A percentile compares a stretch with the other conserved stretches of the same genome.
phyloP scores from a whole-genome alignment of 2,888 invertebrate species.

The Pristionchus fissidentatus region DNA sequence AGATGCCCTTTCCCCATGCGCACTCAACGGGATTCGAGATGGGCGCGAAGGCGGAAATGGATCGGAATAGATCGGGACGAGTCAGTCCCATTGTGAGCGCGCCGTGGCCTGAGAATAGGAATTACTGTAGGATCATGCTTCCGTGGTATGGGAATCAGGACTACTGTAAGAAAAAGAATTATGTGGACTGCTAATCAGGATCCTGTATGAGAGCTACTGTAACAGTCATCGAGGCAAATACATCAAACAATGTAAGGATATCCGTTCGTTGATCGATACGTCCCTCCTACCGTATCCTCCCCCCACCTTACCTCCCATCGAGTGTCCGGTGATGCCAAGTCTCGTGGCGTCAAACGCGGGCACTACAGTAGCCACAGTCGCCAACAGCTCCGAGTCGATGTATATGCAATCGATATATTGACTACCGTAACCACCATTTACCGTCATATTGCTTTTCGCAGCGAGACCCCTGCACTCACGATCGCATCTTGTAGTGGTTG shows the following conservation, averaged over 20 bases:
- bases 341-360: slow-evolving; percentile 14
- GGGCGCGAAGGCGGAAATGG: slow-evolving; percentile 93
- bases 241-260: not conserved
- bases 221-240: not conserved
- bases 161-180: too few species aligned
- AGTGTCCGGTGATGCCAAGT: slow-evolving; percentile 72
- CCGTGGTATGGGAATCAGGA: too few species aligned
- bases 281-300: not conserved
- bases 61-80: slow-evolving; percentile 87
- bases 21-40: slow-evolving; percentile 89
- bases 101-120: slow-evolving; percentile 83
- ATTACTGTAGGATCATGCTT: not conserved
- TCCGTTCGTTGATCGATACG: not conserved
- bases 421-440: not conserved
- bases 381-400: slow-evolving; percentile 28
- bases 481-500: slow-evolving; percentile 88
- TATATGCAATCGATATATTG: too few species aligned
- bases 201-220: too few species aligned
- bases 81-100: slow-evolving; percentile 80
- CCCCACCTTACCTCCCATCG: slow-evolving; percentile 87
- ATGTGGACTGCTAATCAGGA: too few species aligned
- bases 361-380: not conserved
- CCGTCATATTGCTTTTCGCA: not conserved
- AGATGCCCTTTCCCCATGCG: slow-evolving; percentile 84
- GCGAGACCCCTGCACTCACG: not conserved